Conservation (phyloP, 2,888 invertebrate genomes). For the Nomada ferruginata region DNA sequence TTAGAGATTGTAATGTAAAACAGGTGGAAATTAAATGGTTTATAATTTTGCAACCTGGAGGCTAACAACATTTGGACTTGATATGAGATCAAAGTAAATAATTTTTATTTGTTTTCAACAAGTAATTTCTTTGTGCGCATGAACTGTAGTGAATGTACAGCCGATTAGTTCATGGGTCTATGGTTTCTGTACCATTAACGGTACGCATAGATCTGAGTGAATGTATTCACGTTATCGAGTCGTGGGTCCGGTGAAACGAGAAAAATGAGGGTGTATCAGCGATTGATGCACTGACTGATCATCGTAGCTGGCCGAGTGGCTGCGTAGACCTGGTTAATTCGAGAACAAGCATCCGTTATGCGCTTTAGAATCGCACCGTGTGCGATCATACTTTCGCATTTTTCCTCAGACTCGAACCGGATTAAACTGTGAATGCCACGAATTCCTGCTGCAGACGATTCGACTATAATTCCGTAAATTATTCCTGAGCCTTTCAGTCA, state of each 20-base stretch:
- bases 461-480: not conserved
- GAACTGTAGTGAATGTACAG: not conserved
- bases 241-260: slow-evolving; percentile 22
- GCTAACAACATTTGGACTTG: no score
- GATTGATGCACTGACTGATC: slow-evolving; percentile 24
- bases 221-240: slow-evolving; percentile 40
- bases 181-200: slow-evolving; percentile 7
- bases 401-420: slow-evolving; percentile 27
- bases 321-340: slow-evolving; percentile 66
- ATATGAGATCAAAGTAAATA: no score
- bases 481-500: no score
- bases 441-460: slow-evolving; percentile 1
- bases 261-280: slow-evolving; percentile 34
- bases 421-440: slow-evolving; percentile 5
- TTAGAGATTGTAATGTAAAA: no score
- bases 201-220: slow-evolving; percentile 10
- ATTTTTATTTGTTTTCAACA: no score
- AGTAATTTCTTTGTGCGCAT: no score
- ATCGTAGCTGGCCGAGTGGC: slow-evolving; percentile 48
- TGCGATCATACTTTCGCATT: slow-evolving; percentile 60
- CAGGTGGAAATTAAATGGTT: no score
- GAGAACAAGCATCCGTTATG: slow-evolving; percentile 67
- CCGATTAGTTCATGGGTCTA: slow-evolving; percentile 15
- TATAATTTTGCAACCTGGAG: no score
- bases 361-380: slow-evolving; percentile 51